Conservation (phyloP, 2,113 vertebrate species). For the Bos indicus region DNA sequence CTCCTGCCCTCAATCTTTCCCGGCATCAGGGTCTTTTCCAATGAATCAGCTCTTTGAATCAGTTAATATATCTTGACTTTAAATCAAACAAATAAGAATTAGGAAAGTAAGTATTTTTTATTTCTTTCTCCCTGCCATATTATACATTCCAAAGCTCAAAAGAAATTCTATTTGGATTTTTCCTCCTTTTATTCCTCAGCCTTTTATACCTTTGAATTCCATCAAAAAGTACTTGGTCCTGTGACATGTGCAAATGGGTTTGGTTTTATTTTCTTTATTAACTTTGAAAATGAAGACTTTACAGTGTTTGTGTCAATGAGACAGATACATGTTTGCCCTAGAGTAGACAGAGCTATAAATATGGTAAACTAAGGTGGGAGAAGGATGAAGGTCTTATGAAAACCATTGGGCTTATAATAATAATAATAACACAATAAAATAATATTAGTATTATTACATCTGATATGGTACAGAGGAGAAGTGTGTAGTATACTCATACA, state of each 20-base stretch:
- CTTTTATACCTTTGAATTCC: not conserved
- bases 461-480: not conserved
- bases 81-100: not conserved
- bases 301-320: not conserved
- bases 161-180: not conserved
- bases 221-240: not conserved
- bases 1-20: too few relatives aligned
- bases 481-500: accelerated
- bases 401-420: not conserved
- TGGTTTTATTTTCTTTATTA: not conserved
- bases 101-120: not conserved
- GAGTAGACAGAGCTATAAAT: not conserved
- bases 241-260: not conserved
- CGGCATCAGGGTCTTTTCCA: too few relatives aligned
- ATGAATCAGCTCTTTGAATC: too few relatives aligned
- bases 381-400: not conserved
- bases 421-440: not conserved
- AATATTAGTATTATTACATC: not conserved
- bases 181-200: not conserved
- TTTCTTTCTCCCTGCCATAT: not conserved
- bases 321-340: not conserved
- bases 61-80: not conserved
- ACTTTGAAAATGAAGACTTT: not conserved
- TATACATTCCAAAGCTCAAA: not conserved
- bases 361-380: not conserved